These are phyloP conservation scores for Augochlora pura DNA, from an alignment of 1,140 invertebrate species.

Conservation along the genomic window DNA sequence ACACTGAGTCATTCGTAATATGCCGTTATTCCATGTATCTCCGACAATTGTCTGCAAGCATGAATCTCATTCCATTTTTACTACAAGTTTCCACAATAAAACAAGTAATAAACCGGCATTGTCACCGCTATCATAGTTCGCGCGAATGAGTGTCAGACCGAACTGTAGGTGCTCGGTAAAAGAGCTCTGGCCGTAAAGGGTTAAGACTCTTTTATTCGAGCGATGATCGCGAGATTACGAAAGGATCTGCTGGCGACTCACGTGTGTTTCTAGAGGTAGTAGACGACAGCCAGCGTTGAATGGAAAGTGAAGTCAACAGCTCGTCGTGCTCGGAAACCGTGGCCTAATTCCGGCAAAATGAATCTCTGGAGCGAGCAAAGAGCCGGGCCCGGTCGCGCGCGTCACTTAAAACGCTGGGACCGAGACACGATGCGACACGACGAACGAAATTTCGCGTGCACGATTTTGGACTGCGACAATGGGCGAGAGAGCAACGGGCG, in stretches of 20 bases:
- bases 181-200: neutral
- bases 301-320: slow-evolving; percentile 59
- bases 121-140: no score
- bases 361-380: slow-evolving; percentile 13
- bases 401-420: neutral
- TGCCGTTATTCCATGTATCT: no score
- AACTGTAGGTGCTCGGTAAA: no score
- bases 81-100: no score
- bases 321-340: slow-evolving; percentile 47
- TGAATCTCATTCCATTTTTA: no score
- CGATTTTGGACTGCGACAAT: neutral
- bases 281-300: slow-evolving; percentile 35
- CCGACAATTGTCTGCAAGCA: no score
- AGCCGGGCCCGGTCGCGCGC: neutral
- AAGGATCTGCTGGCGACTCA: slow-evolving; percentile 36
- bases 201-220: no score
- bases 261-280: slow-evolving; percentile 9
- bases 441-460: slow-evolving; percentile 17
- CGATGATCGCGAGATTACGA: slow-evolving; percentile 8
- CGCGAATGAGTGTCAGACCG: no score
- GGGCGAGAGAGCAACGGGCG: neutral
- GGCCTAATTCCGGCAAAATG: slow-evolving; percentile 59
- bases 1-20: no score
- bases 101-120: no score
- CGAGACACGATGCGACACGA: no score